Evolutionary conservation across 1,140 invertebrate genomes (phyloP), one percentile per base, ranked within the genome.

Genomic region (Riptortus pedestris): DNA sequence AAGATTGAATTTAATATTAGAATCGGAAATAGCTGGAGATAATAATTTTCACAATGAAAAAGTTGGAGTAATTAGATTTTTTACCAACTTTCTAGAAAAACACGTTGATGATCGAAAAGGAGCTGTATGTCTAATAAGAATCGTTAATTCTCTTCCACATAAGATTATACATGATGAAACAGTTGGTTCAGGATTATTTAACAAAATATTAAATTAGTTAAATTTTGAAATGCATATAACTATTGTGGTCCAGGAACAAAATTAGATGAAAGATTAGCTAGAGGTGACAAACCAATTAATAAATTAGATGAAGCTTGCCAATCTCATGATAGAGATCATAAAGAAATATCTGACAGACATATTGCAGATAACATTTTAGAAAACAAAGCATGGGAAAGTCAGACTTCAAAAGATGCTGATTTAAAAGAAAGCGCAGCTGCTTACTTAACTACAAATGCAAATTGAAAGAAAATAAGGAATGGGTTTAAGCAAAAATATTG

Each of bases 391-490:
- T 29, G 31, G 31, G 58, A 60, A 24, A 26, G 55, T 24, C 9
- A 24, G 5, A 27, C 14, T 29, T 26, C 55, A 27, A 27, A 26
- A 58, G 58, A 60, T 38, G 58, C 58, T 4, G 31, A 22, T 33
- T 33, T 27, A n/a, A 38, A 22, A 7, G 58, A 60, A 33, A 60
- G 26, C 31, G 18, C 27, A 18, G 58, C 26, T 3, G 58, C 58
- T 29, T 29, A 27, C 38, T 27, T 38, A 33, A 31, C 31, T 14
- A 60, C 26, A 31, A 31, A 22, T 60, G 31, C 31, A 29, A 29
- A 58, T 26, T 58, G 26, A 58, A 58, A 26, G 55, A 58, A 9
- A 24, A 24, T 31, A 18, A 69, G 74, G 45, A 71, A 74, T 48
- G 45, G 45, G 45, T n/a, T 48, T 48, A 48, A 11, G 7, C 5